Evolutionary conservation across 2,113 vertebrate genomes (phyloP), one percentile per base, ranked within the genome.

Genomic region (Sclerurus mexicanus): DNA sequence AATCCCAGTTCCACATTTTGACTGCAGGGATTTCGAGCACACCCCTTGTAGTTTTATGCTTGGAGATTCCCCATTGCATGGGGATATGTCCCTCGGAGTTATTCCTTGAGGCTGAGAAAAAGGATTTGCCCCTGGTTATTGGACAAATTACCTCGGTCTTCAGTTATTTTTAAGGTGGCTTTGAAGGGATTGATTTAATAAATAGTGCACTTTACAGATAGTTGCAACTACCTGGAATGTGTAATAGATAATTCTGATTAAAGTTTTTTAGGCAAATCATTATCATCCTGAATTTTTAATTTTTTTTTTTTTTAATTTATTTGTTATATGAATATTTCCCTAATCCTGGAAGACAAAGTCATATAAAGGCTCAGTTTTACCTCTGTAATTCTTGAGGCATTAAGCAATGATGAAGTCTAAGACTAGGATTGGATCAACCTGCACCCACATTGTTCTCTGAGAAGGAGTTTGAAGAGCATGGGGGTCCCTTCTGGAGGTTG

Each of bases 141-240:
- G 42, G 42, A 44, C 7, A 6, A 44, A 44, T 44, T 17, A 44
- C 17, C 14, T 15, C 14, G 16, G 14, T 44, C 42, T 44, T 17
- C 16, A 16, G 7, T 44, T 44, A 44, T 44, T 44, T 44, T 44
- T 44, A 44, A 44, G 42, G 14, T 44, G 42, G 17, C 42, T 44
- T 44, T 44, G 42, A 44, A 44, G 42, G 14, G 42, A 44, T 15
- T 44, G 42, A 44, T 44, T 44, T 44, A 15, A 44, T 44, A 44
- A 44, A 44, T 44, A 44, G 42, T 44, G 42, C 6, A 15, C 42
- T 44, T 40, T 37, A 5, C 0, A n/a, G 39, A 8, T 44, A 37
- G 7, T 46, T 59, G 16, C 6, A 39, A 3, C 6, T 37, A 2
- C 37, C 8, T 39, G 1, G 50, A 19, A 23, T 0, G 0, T 33